Evolutionary conservation across 2,113 vertebrate genomes (phyloP).

Genomic region (Scortum barcoo): DNA sequence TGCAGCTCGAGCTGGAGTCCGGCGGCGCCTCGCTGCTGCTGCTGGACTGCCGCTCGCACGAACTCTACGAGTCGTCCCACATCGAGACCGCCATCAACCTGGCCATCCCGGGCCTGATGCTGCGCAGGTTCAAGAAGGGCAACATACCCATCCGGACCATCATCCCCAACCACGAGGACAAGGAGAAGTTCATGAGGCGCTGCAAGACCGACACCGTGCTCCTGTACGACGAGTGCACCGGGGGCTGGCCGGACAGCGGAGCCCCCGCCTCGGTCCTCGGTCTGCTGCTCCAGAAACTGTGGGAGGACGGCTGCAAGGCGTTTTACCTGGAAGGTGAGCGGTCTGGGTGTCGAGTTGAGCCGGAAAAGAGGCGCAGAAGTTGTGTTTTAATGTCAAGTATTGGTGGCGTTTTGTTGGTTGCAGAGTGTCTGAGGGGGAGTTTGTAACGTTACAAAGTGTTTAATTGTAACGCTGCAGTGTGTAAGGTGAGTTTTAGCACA

Average conservation of each 20-base stretch:
- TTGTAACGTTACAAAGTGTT: background rate
- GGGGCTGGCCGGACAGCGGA: constrained; percentile 92
- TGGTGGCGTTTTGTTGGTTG: background rate
- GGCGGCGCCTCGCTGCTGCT: constrained; percentile 91
- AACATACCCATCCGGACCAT: constrained; percentile 95
- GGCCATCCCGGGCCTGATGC: constrained; percentile 96
- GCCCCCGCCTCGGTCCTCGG: constrained; percentile 92
- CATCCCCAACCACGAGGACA: constrained; percentile 91
- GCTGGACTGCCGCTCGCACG: constrained; percentile 96
- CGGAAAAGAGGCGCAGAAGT: too few relatives aligned
- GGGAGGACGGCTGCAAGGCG: constrained; percentile 95
- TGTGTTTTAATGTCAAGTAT: rapidly evolving
- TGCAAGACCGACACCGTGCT: constrained; percentile 95
- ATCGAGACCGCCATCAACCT: constrained; percentile 96
- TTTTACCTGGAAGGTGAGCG: constrained; percentile 93
- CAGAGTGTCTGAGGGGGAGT: background rate
- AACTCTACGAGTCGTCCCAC: constrained; percentile 96
- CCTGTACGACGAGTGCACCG: constrained; percentile 94
- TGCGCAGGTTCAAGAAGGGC: constrained; percentile 95
- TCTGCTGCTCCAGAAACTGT: constrained; percentile 93
- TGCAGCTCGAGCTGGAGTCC: constrained; percentile 93
- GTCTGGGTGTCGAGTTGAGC: background rate
- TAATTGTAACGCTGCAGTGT: background rate
- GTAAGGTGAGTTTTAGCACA: background rate
- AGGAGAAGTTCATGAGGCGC: constrained; percentile 91